Evolutionary conservation across 2,888 invertebrate genomes (phyloP), one percentile per base, ranked within the genome.

Genomic region (Philereme transversata): DNA sequence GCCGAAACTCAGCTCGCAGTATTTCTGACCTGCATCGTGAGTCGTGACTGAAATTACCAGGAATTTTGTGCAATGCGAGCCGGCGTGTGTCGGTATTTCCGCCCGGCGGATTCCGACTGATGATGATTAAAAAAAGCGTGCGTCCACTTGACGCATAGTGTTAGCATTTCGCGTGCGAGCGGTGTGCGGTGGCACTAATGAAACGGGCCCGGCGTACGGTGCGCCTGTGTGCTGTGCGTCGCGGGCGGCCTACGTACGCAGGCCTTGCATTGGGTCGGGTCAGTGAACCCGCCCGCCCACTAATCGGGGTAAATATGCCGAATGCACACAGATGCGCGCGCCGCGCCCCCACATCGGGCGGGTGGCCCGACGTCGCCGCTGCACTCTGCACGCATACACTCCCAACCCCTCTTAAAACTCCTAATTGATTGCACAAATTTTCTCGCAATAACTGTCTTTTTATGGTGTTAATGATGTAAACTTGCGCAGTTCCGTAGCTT

Each of bases 261-360:
- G 84, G 86, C 83, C 92, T 88, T 87, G 87, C 92, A 92, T 90
- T 88, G 90, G 90, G 88, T 89, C 90, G 90, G 88, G 91, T 90
- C 90, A 87, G 82, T 88, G 90, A 90, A 83, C 89, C 87, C 88
- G 84, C 86, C 88, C 90, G 88, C 88, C 89, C 88, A 87, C 88
- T 86, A 89, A 22, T 90, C 88, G 88, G 90, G 90, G 90, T 90
- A 92, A 92, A 92, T 91, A 91, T 90, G 90, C 91, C 91, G 90
- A 91, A 90, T 92, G 92, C 91, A 90, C 91, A 90, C 89, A 89
- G 90, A 88, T 88, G 87, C 92, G 90, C 91, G 90, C 90, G 89
- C 90, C 86, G 88, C 81, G 79, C 78, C 76, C 73, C 75, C 67
- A 64, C 78, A 73, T 79, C 73, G 76, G 22, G 22, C 22, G 22